Percentiles rank a stretch among this genome's conserved stretches.
These are phyloP conservation scores for Sparidentex hasta DNA, from an alignment of 2,797 vertebrate genomes.

Conservation along the genomic window DNA sequence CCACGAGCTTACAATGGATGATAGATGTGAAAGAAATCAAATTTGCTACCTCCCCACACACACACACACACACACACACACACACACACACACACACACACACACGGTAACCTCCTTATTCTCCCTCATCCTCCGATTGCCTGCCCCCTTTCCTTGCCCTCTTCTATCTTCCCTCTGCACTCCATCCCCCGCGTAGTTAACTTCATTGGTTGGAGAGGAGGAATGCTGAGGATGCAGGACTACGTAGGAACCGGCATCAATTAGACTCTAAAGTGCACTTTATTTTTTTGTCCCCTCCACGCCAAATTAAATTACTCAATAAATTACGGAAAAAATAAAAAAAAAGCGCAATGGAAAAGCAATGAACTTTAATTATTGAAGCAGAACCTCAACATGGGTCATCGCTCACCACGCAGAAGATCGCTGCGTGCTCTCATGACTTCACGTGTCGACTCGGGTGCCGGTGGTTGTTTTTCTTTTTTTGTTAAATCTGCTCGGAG, in stretches of 20 bases:
- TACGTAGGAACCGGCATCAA: constrained; percentile 76
- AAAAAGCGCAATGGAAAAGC: constrained; percentile 74
- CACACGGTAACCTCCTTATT: constrained; percentile 63
- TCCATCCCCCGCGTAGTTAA: constrained; percentile 68
- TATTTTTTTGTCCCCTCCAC: constrained; percentile 66
- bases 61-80: too few relatives aligned
- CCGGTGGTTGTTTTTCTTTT: neutral
- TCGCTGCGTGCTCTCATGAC: constrained; percentile 26
- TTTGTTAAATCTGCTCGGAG: constrained; percentile 33
- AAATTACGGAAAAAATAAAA: constrained; percentile 71
- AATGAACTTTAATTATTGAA: constrained; percentile 84
- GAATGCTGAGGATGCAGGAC: constrained; percentile 82
- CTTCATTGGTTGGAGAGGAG: constrained; percentile 68
- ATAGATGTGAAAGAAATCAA: constrained; percentile 75
- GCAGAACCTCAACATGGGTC: constrained; percentile 72
- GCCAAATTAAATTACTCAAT: constrained; percentile 86
- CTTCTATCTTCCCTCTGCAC: constrained; percentile 25
- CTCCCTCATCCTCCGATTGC: constrained; percentile 39
- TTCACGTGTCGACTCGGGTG: constrained; percentile 21
- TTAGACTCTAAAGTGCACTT: constrained; percentile 85
- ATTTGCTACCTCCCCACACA: constrained; percentile 59
- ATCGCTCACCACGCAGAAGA: constrained; percentile 52
- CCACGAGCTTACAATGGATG: constrained; percentile 73
- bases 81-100: neutral
- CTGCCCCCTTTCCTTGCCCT: constrained; percentile 9